phyloP scores from a whole-genome alignment of 1,140 invertebrate species.

The Apolygus lucorum region DNA sequence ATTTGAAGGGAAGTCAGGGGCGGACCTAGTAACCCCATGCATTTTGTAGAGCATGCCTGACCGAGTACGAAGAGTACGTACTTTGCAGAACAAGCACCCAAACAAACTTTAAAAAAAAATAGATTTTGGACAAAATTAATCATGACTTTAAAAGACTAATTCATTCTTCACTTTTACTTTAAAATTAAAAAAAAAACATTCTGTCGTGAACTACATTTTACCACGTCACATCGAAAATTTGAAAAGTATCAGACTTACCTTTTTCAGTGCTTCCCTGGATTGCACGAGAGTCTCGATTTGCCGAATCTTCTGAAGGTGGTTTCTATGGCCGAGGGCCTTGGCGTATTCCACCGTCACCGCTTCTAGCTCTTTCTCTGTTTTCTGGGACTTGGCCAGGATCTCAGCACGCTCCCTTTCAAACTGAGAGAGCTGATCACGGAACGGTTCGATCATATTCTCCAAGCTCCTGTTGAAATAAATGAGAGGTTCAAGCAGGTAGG shows the following conservation, averaged over 20 bases:
- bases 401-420: conserved; percentile 24
- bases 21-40: too few relatives aligned
- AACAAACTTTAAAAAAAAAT: too few relatives aligned
- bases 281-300: conserved; percentile 22
- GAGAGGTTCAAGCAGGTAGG: too few relatives aligned
- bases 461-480: too few relatives aligned
- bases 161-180: background rate
- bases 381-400: conserved; percentile 19
- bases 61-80: too few relatives aligned
- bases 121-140: background rate
- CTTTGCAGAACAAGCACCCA: too few relatives aligned
- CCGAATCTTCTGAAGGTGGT: conserved; percentile 27
- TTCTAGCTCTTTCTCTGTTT: conserved; percentile 27
- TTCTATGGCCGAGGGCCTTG: conserved; percentile 29
- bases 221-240: too few relatives aligned
- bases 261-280: conserved; percentile 22
- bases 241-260: conserved; percentile 18
- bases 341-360: conserved; percentile 25
- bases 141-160: background rate
- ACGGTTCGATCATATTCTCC: conserved; percentile 27
- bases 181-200: background rate
- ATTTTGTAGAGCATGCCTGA: too few relatives aligned
- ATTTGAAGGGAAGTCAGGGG: too few relatives aligned
- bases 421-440: conserved; percentile 26
- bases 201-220: too few relatives aligned